Base-by-base conservation (phyloP, 2,888 invertebrate genomes). In the Boloria selene region DNA sequence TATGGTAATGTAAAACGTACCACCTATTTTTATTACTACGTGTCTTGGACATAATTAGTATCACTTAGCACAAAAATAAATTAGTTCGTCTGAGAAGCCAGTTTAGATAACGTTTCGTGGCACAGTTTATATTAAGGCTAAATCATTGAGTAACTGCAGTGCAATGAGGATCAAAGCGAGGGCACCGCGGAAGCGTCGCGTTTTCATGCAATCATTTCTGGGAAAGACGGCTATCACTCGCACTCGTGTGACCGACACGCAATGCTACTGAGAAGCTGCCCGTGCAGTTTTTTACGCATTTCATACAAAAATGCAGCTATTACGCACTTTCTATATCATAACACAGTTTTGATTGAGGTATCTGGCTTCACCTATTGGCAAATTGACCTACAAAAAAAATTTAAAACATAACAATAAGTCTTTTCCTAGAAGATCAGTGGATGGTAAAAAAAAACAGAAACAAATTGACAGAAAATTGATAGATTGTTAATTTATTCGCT, bases 141-240 rank as follows among this genome's bases (percentile, higher is more conserved):
- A 65, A 68, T 65, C 65, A 69, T 69, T 67, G 59, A 62, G 53
- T 67, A 54, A 70, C 56, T 70, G 65, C 68, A 70, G 5, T 67
- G 69, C 64, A 67, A 53, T 53, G 38, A 56, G 51, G 64, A 71
- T 71, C 71, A 71, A 71, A 69, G 66, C 56, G 62, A 44, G 56
- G 54, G 66, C 64, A 73, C 73, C 72, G 72, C 74, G 81, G 80
- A 82, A 81, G 80, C 72, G 74, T 74, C 74, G 78, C 72, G 74
- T 79, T 84, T 81, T 84, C 82, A 72, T 81, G 82, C 83, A 81
- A 83, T 80, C 79, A 78, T 68, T 88, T 88, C 89, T 83, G 74
- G 77, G 88, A 88, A 88, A 76, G 73, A 69, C 68, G 70, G 77
- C 81, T 82, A 81, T 83, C 83, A 76, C 73, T 74, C 72, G 69